Percentiles rank a stretch among this genome's conserved stretches.
These are phyloP conservation scores for Therioaphis trifolii DNA, from an alignment of 2,888 invertebrate species.

Conservation along the genomic window DNA sequence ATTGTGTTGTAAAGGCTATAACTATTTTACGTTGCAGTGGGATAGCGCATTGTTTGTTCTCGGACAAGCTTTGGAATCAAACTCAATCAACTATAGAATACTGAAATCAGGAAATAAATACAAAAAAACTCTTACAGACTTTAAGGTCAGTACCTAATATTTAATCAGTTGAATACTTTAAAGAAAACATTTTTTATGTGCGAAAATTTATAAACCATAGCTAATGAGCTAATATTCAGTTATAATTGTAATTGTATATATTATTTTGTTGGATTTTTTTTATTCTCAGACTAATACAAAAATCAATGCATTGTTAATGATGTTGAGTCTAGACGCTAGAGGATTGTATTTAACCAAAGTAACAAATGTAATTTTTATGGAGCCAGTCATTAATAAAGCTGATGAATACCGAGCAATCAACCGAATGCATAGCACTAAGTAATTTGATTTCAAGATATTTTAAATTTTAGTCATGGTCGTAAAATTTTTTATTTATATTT, in stretches of 20 bases:
- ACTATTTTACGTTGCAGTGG: slow-evolving; percentile 68
- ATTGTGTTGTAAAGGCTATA: not conserved
- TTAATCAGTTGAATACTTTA: not conserved
- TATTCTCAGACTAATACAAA: slow-evolving; percentile 68
- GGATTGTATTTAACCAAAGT: slow-evolving; percentile 84
- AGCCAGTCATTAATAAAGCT: slow-evolving; percentile 79
- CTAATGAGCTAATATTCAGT: no score
- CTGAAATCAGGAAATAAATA: slow-evolving; percentile 69
- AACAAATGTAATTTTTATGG: slow-evolving; percentile 80
- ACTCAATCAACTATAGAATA: slow-evolving; percentile 70
- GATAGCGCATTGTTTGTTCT: slow-evolving; percentile 71
- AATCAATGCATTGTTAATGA: slow-evolving; percentile 76
- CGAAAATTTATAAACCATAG: no score
- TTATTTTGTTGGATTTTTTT: slow-evolving; percentile 21
- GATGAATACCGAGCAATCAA: slow-evolving; percentile 83
- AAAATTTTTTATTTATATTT: not conserved
- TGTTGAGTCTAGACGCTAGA: slow-evolving; percentile 78
- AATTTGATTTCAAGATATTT: slow-evolving; percentile 61
- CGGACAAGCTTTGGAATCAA: slow-evolving; percentile 71
- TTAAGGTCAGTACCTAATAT: slow-evolving; percentile 71
- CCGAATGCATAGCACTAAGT: slow-evolving; percentile 80
- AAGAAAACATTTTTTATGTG: not conserved
- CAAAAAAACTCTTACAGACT: slow-evolving; percentile 70
- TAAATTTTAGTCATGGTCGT: not conserved
- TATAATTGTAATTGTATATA: no score